Evolutionary conservation across 2,113 vertebrate genomes (phyloP), one percentile per base, ranked within the genome.

Genomic region (Gnathonemus longibarbis): DNA sequence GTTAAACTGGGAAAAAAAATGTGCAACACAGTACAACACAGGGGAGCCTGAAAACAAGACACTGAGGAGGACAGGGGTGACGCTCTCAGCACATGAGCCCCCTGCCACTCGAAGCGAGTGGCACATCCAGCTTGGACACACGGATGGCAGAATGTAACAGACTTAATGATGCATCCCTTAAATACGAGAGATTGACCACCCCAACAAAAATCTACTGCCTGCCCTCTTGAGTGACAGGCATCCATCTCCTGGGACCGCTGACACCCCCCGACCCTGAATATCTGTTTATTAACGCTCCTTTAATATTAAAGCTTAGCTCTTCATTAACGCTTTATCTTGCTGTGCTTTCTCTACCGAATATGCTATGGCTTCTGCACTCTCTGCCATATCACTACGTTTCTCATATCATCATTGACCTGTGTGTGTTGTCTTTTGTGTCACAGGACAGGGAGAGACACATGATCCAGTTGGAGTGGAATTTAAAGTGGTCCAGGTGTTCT

Each of bases 121-220:
- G 31, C 4, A 2, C 70, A n/a, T 70, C 10, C 48, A 27, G 46
- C 46, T 31, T 53, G 5, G 46, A 50, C 31, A 31, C 17, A 5
- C 88, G 21, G 74, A 83, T 46, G 48, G 74, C 24, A 42, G 77
- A 52, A 89, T 10, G 13, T 84, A 83, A 56, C 49, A 27, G 17
- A 19, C 52, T 84, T 84, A 84, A 84, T 85, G 89, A 48, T 39
- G 84, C 42, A 62, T 89, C 89, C 39, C 77, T 45, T 13, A 74
- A 70, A 62, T 19, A 62, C 4, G 15, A 35, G 13, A 31, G 66
- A 35, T 3, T 2, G 3, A 39, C 15, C 13, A 80, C 83, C 52
- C 15, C 46, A 85, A 84, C 84, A 42, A 89, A 52, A 45, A 89
- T 84, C 77, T 89, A 52, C 53, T 52, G 13, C 35, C 9, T 9